phyloP scores from a whole-genome alignment of 1,140 invertebrate species.

The Drosophila pallidifrons region DNA sequence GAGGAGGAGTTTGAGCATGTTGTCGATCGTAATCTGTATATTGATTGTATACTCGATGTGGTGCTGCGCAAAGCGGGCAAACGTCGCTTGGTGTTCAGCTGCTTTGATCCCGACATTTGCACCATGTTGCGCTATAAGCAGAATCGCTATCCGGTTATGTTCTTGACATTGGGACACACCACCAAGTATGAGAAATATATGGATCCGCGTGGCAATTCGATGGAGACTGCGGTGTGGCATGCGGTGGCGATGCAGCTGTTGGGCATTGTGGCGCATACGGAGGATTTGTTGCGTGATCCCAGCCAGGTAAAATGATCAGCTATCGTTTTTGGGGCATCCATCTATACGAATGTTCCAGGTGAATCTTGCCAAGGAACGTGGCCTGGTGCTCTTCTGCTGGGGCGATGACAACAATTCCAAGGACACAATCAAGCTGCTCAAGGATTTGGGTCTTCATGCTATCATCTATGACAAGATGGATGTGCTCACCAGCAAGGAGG shows the following conservation, averaged over 20 bases:
- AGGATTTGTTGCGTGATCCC: slow-evolving; percentile 94
- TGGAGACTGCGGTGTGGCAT: slow-evolving; percentile 93
- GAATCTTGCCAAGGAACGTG: slow-evolving; percentile 90
- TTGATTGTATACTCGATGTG: slow-evolving; percentile 93
- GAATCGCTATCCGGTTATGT: slow-evolving; percentile 97
- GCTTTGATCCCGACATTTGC: slow-evolving; percentile 98
- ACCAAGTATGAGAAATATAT: slow-evolving; percentile 92
- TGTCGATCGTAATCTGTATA: slow-evolving; percentile 95
- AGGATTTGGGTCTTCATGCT: slow-evolving; percentile 94
- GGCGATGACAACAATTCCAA: slow-evolving; percentile 97
- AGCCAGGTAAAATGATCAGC: slow-evolving; percentile 86
- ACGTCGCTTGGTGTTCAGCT: slow-evolving; percentile 95
- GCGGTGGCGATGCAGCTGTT: slow-evolving; percentile 92
- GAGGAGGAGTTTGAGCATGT: slow-evolving; percentile 89
- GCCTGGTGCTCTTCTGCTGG: slow-evolving; percentile 97
- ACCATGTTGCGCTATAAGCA: slow-evolving; percentile 96
- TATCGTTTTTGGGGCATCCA: slow-evolving; percentile 43
- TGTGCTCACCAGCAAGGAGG: slow-evolving; percentile 91
- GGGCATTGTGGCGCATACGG: slow-evolving; percentile 96
- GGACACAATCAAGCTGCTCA: slow-evolving; percentile 93
- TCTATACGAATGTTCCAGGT: slow-evolving; percentile 86
- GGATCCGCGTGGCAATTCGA: slow-evolving; percentile 92
- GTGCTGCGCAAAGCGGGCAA: slow-evolving; percentile 91
- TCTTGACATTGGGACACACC: slow-evolving; percentile 94
- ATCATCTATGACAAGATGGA: slow-evolving; percentile 97